Evolutionary conservation across 2,797 vertebrate genomes (phyloP), one percentile per base, ranked within the genome.

Genomic region (Anas acuta): DNA sequence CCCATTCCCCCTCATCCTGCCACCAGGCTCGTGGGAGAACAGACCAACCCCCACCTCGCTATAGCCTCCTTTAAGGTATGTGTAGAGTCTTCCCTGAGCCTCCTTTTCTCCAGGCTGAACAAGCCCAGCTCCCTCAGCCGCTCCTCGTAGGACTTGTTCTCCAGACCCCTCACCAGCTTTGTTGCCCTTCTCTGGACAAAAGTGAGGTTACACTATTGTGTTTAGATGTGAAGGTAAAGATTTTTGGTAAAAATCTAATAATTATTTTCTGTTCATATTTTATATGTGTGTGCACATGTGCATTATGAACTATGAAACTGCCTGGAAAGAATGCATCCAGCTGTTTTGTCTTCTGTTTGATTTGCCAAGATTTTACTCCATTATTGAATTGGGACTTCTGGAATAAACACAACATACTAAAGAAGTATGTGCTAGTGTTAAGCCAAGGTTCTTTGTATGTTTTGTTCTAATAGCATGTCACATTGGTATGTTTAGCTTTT

Each of bases 391-490:
- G 26, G 82, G 51, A 81, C 13, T 70, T 33, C 39, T 86, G 64
- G 11, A 91, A 84, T 82, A 91, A 96, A 88, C 71, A 56, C 13
- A 47, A 13, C 49, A 74, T 73, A 37, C 66, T 41, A 62, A 90
- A 74, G 22, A 60, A 39, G 13, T 51, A 16, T 70, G 91, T 93
- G n/a, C 53, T 93, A 92, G 71, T 47, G 56, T 92, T 84, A 93
- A 90, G 32, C 7, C 26, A 58, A 81, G 19, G 5, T 72, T 64
- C 9, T 69, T 33, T 33, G 8, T 30, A 28, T 23, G 21, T 56
- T 89, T 81, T 56, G 4, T 56, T 86, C 28, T 32, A 66, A 33
- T 54, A 65, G 6, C 1, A 0, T 28, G 28, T 53, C 26, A 75
- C 23, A 32, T 4, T 25, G 49, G 5, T 35, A 35, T 35, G 35